phyloP scores from a whole-genome alignment of 2,797 vertebrate genomes.

The Psittacula echo region DNA sequence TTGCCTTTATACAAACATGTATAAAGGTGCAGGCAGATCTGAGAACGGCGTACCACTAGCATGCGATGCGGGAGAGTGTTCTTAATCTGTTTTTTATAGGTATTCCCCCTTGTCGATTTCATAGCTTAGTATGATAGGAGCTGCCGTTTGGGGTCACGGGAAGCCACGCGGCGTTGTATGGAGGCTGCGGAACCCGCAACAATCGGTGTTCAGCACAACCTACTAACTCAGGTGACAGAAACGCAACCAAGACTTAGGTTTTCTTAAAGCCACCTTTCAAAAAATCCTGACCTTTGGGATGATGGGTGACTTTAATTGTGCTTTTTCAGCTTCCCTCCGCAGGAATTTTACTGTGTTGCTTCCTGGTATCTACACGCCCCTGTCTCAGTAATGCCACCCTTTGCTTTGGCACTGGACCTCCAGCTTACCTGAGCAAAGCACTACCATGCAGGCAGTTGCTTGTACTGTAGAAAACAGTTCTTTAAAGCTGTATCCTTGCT shows the following conservation, averaged over 20 bases:
- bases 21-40: not conserved
- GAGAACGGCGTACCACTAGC: too few relatives aligned
- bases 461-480: too few relatives aligned
- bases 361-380: rapidly evolving
- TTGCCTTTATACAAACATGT: rapidly evolving
- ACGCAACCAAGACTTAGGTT: rapidly evolving
- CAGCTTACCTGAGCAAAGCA: not conserved
- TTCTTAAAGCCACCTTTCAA: not conserved
- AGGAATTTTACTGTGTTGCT: not conserved
- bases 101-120: not conserved
- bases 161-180: rapidly evolving
- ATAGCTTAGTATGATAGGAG: not conserved
- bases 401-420: not conserved
- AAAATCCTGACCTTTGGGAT: not conserved
- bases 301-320: not conserved
- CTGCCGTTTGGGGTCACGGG: not conserved
- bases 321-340: not conserved
- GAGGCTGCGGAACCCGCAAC: not conserved
- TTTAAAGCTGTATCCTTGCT: not conserved
- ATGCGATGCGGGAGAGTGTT: not conserved
- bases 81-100: rapidly evolving
- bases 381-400: rapidly evolving
- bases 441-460: rapidly evolving
- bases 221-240: rapidly evolving
- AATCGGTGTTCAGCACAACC: rapidly evolving